Conservation (phyloP, 2,797 vertebrate species). For the Geotrypetes seraphini region DNA sequence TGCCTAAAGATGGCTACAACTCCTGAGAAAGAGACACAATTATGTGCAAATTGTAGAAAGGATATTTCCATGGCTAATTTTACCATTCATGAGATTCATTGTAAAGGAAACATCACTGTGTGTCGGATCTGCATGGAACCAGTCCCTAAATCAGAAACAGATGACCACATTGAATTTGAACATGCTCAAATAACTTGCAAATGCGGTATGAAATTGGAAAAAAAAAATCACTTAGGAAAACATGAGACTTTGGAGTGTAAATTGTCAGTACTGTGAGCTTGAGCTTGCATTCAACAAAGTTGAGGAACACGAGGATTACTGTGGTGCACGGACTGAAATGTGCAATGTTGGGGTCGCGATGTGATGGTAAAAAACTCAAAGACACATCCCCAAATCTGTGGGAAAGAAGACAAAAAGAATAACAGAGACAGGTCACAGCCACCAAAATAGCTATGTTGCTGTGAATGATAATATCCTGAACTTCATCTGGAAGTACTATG, state of each 20-base stretch:
- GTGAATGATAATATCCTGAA: too few relatives aligned
- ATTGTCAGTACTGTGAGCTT: conserved; percentile 84
- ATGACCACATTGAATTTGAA: conserved; percentile 72
- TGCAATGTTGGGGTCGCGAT: conserved; percentile 72
- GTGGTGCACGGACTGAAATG: conserved; percentile 82
- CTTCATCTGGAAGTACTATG: too few relatives aligned
- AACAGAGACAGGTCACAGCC: conserved; percentile 23
- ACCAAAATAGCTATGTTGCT: background rate
- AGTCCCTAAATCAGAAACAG: conserved; percentile 73
- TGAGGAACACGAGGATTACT: conserved; percentile 84
- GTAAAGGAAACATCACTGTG: conserved; percentile 77
- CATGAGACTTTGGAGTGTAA: conserved; percentile 68
- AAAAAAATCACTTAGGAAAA: conserved; percentile 56
- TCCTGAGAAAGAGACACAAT: conserved; percentile 29
- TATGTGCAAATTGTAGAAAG: conserved; percentile 71
- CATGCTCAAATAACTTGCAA: conserved; percentile 84
- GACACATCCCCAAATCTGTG: conserved; percentile 70
- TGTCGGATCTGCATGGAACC: conserved; percentile 81
- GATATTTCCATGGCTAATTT: conserved; percentile 86
- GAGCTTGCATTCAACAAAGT: conserved; percentile 74
- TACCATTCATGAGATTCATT: conserved; percentile 92
- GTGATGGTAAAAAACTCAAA: conserved; percentile 75
- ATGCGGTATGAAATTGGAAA: conserved; percentile 82
- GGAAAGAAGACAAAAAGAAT: conserved; percentile 51
- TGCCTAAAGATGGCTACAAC: conserved; percentile 39